phyloP scores from a whole-genome alignment of 2,797 vertebrate genomes.

The Lemur catta region DNA sequence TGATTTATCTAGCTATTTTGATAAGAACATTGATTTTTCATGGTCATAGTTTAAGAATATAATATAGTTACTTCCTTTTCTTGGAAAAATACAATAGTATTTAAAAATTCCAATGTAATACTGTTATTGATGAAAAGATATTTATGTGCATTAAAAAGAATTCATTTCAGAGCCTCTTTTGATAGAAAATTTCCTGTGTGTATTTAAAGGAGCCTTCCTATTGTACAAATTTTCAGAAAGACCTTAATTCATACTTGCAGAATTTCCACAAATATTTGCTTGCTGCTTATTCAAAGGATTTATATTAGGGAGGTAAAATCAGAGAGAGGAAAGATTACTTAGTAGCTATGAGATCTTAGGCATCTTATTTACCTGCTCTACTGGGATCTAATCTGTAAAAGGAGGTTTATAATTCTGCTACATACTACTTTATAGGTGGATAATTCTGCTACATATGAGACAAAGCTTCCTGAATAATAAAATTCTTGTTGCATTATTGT shows the following conservation, averaged over 20 bases:
- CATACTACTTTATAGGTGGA: background rate
- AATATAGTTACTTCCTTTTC: background rate
- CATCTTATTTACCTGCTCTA: background rate
- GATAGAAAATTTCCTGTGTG: background rate
- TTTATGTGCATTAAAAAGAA: constrained; percentile 3
- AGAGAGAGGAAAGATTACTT: background rate
- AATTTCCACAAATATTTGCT: constrained; percentile 4
- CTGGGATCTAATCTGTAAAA: background rate
- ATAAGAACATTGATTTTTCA: background rate
- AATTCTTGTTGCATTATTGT: background rate
- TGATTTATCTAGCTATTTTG: background rate
- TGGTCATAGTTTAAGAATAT: background rate
- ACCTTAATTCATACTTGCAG: background rate
- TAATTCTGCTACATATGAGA: background rate
- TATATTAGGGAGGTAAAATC: background rate
- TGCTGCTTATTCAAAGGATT: background rate
- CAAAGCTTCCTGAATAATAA: background rate
- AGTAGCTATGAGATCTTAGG: background rate
- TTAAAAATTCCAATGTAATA: constrained; percentile 18
- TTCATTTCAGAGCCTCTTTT: constrained; percentile 21
- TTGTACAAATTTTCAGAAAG: background rate
- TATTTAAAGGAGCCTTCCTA: constrained; percentile 2
- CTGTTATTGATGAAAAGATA: background rate
- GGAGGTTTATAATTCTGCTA: background rate
- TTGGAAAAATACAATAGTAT: background rate